These are phyloP conservation scores for Ophioderma brevispina DNA, from an alignment of 35 echinoderm and acorn worm species.

Conservation along the genomic window DNA sequence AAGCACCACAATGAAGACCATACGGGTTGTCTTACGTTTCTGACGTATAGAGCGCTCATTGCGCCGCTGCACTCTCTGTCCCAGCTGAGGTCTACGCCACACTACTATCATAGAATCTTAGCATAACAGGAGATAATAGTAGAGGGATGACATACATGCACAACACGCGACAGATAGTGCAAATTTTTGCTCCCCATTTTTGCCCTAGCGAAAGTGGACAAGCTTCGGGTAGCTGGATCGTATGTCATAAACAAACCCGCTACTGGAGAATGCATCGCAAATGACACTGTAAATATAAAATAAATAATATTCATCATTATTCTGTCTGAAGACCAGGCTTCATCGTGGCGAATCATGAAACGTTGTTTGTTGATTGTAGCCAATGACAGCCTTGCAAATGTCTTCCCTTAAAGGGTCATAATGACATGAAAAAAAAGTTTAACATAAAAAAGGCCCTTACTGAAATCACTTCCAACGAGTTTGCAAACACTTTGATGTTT, in stretches of 20 bases:
- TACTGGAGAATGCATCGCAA: conserved; percentile 72
- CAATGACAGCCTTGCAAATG: too few species aligned
- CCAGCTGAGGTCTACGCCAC: conserved; percentile 88
- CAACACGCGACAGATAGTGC: conserved; percentile 69
- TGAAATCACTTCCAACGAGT: too few species aligned
- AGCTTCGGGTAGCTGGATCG: not conserved
- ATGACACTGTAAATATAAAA: conserved; percentile 68
- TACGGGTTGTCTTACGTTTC: conserved; percentile 91
- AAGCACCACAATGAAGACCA: conserved; percentile 94
- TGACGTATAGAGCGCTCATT: conserved; percentile 94
- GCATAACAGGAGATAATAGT: conserved; percentile 85
- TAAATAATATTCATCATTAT: too few species aligned
- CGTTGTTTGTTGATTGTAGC: too few species aligned
- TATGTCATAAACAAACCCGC: conserved; percentile 52
- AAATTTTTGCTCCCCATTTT: conserved; percentile 12
- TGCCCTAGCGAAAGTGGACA: too few species aligned
- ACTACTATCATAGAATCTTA: conserved; percentile 85
- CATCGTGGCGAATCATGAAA: too few species aligned
- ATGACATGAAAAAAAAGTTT: too few species aligned
- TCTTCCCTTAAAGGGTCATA: too few species aligned
- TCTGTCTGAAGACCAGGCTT: too few species aligned
- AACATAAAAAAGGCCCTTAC: too few species aligned
- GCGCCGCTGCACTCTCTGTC: conserved; percentile 87
- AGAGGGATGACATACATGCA: conserved; percentile 88
- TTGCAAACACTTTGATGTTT: too few species aligned